These are phyloP conservation scores for Trichonephila clavata DNA, from an alignment of 1,140 invertebrate species.

Conservation along the genomic window DNA sequence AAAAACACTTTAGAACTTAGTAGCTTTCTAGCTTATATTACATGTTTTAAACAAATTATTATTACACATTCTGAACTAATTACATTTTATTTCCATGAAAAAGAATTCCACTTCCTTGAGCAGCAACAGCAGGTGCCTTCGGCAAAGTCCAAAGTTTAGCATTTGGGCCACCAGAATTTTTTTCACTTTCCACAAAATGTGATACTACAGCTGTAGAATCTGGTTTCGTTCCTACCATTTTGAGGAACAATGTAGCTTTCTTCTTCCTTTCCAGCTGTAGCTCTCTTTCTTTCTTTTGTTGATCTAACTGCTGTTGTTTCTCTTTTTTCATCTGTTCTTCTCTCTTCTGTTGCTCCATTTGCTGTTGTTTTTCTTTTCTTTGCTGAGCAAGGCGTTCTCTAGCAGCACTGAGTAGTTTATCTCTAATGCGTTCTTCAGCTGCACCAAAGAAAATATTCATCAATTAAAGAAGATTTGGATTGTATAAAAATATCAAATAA, in stretches of 20 bases:
- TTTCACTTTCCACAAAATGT: neutral
- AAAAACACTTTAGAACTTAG: too few relatives aligned
- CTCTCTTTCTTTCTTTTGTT: slow-evolving; percentile 83
- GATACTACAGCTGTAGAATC: slow-evolving; percentile 9
- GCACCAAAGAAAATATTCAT: slow-evolving; percentile 67
- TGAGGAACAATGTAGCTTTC: slow-evolving; percentile 82
- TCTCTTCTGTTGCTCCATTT: slow-evolving; percentile 84
- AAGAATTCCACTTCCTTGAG: slow-evolving; percentile 21
- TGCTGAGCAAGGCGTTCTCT: slow-evolving; percentile 81
- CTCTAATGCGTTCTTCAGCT: slow-evolving; percentile 86
- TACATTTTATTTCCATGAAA: slow-evolving; percentile 1
- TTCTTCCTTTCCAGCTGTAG: slow-evolving; percentile 87
- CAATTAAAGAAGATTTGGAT: neutral
- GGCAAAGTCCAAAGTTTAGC: neutral
- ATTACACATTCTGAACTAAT: neutral
- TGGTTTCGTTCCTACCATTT: slow-evolving; percentile 79
- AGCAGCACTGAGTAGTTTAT: slow-evolving; percentile 84
- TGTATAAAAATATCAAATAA: too few relatives aligned
- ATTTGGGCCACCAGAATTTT: neutral
- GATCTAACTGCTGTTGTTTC: slow-evolving; percentile 24
- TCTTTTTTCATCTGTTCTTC: slow-evolving; percentile 81
- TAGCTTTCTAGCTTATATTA: too few relatives aligned
- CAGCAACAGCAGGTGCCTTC: neutral
- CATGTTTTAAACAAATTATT: too few relatives aligned
- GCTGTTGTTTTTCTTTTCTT: slow-evolving; percentile 85